Conservation (phyloP, 1,140 invertebrate genomes). For the Helicorthomorpha holstii region DNA sequence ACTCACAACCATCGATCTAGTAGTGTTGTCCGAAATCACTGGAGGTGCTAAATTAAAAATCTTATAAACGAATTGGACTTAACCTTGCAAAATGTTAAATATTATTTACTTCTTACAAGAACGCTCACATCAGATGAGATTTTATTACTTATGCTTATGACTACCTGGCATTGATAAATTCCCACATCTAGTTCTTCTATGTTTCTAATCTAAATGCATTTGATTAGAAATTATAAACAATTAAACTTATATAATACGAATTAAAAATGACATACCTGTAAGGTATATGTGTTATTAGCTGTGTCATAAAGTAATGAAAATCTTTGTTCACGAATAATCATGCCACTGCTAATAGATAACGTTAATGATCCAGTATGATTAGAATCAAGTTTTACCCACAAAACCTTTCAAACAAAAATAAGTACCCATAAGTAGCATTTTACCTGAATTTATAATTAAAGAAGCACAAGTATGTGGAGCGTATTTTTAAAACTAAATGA, state of each 20-base stretch:
- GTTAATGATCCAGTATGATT: constrained; percentile 33
- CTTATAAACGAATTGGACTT: neutral
- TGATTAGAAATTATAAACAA: neutral
- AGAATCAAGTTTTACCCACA: constrained; percentile 57
- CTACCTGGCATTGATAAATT: constrained; percentile 67
- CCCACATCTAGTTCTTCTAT: constrained; percentile 87
- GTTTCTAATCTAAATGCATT: constrained; percentile 56
- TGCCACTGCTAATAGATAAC: constrained; percentile 56
- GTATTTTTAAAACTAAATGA: too few species aligned
- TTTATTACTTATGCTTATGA: constrained; percentile 56
- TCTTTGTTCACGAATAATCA: constrained; percentile 69
- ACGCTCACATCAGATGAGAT: constrained; percentile 67
- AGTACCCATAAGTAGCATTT: neutral
- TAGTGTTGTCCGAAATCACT: constrained; percentile 82
- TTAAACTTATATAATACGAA: neutral
- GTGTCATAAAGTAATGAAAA: constrained; percentile 66
- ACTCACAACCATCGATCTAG: constrained; percentile 61
- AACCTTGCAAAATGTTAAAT: too few species aligned
- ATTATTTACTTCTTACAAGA: constrained; percentile 41
- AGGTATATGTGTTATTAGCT: constrained; percentile 54
- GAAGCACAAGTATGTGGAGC: too few species aligned
- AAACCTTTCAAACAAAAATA: constrained; percentile 24
- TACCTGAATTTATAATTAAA: too few species aligned
- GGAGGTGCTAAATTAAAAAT: constrained; percentile 35
- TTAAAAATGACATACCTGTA: constrained; percentile 43